Percentiles rank a stretch among this genome's conserved stretches.
Conservation (phyloP, 1,140 invertebrate species). For the Drosophila varians region DNA sequence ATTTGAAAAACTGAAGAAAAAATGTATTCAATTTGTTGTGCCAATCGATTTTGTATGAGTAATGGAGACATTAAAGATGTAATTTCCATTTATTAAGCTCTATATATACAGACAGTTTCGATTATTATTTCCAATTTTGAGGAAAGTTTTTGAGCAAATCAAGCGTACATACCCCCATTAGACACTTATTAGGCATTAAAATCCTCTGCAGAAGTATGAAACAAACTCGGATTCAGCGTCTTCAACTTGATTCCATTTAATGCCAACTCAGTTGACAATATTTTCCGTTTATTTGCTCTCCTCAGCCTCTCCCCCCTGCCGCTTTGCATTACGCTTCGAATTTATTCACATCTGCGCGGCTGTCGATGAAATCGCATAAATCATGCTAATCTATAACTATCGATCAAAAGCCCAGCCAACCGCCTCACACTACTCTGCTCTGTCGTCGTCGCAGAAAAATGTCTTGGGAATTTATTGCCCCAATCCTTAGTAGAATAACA, state of each 20-base stretch:
- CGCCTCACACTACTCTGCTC: too few relatives aligned
- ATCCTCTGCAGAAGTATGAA: background rate
- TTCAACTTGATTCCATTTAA: slow-evolving; percentile 9
- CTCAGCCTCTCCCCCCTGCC: slow-evolving; percentile 24
- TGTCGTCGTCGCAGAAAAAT: slow-evolving; percentile 53
- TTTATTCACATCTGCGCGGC: slow-evolving; percentile 55
- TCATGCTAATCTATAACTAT: slow-evolving; percentile 76
- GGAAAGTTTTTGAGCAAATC: too few relatives aligned
- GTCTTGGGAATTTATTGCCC: slow-evolving; percentile 72
- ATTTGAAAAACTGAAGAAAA: too few relatives aligned
- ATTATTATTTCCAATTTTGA: too few relatives aligned
- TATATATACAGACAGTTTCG: too few relatives aligned
- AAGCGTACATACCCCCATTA: too few relatives aligned
- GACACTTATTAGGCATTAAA: too few relatives aligned
- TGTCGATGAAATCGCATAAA: slow-evolving; percentile 56
- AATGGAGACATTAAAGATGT: too few relatives aligned
- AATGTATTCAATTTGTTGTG: too few relatives aligned
- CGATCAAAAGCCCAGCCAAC: slow-evolving; percentile 58
- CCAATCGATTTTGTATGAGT: too few relatives aligned
- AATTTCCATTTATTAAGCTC: too few relatives aligned
- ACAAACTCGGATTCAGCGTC: slow-evolving; percentile 5
- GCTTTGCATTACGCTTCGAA: slow-evolving; percentile 67
- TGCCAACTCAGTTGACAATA: slow-evolving; percentile 38
- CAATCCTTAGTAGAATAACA: too few relatives aligned
- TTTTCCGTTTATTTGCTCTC: slow-evolving; percentile 20